phyloP scores from a whole-genome alignment of 2,888 invertebrate species.

The Caenorhabditis japonica region DNA sequence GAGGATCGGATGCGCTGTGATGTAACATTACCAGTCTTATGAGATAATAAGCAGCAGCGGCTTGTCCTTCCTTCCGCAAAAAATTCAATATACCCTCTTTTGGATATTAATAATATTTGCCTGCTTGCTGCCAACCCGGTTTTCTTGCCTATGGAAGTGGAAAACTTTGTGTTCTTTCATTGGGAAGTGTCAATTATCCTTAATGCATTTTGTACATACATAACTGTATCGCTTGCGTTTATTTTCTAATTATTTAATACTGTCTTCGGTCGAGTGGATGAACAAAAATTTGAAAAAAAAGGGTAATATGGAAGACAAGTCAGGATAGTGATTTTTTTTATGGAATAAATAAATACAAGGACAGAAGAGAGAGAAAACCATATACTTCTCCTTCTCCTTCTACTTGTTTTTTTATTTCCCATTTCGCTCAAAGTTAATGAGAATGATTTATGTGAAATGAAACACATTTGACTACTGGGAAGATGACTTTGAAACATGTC shows the following conservation, averaged over 20 bases:
- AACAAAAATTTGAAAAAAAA: no score
- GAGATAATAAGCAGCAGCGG: slow-evolving; percentile 9
- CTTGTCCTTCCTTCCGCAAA: neutral
- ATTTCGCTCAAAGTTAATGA: slow-evolving; percentile 20
- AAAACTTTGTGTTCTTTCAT: no score
- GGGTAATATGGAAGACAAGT: no score
- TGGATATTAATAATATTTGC: no score
- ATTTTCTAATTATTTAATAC: slow-evolving; percentile 2
- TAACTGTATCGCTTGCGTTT: slow-evolving; percentile 36
- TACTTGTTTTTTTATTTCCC: slow-evolving; percentile 1
- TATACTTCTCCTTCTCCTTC: no score
- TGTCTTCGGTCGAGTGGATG: no score
- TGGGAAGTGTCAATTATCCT: slow-evolving; percentile 23
- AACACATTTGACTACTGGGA: slow-evolving; percentile 14
- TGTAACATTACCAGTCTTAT: slow-evolving; percentile 24
- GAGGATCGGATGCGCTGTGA: slow-evolving; percentile 12
- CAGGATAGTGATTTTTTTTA: slow-evolving; percentile 14
- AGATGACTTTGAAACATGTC: slow-evolving; percentile 46
- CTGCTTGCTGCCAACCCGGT: neutral
- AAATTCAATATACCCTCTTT: slow-evolving; percentile 6
- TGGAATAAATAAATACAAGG: slow-evolving; percentile 23
- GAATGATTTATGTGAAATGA: slow-evolving; percentile 44
- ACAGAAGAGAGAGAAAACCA: no score
- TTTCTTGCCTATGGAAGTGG: slow-evolving; percentile 1
- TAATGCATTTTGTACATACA: slow-evolving; percentile 44